Conservation (phyloP, 2,888 invertebrate species). For the Encarsia formosa region DNA sequence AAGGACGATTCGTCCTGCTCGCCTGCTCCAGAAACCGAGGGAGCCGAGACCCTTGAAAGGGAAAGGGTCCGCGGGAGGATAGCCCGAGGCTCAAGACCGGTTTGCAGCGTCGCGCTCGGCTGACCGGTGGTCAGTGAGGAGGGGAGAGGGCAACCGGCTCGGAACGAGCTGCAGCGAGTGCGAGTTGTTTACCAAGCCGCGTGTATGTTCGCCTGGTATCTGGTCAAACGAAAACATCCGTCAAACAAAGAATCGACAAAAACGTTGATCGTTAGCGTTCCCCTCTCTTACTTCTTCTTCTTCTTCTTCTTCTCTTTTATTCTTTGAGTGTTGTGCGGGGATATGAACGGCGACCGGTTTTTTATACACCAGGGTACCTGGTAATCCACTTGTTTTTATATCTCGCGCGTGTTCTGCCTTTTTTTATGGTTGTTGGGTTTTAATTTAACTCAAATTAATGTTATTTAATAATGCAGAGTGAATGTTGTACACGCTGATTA, state of each 20-base stretch:
- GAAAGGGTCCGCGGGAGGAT: constrained; percentile 26
- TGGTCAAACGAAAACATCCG: constrained; percentile 44
- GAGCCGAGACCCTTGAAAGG: constrained; percentile 39
- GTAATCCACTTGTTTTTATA: too few species aligned
- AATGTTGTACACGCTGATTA: too few species aligned
- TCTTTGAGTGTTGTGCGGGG: too few species aligned
- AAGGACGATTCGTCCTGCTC: constrained; percentile 29
- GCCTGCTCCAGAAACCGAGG: constrained; percentile 42
- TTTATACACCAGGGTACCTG: too few species aligned
- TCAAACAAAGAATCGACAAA: constrained; percentile 34
- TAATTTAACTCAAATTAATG: too few species aligned
- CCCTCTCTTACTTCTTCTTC: too few species aligned
- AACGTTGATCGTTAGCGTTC: constrained; percentile 22
- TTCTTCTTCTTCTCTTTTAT: too few species aligned
- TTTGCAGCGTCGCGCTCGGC: neutral
- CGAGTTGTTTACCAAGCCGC: neutral
- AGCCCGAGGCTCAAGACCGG: neutral
- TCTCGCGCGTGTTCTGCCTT: too few species aligned
- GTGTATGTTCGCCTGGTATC: constrained; percentile 38
- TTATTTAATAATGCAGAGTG: too few species aligned
- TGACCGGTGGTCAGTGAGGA: constrained; percentile 13
- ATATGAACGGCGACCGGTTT: too few species aligned
- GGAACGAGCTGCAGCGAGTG: neutral
- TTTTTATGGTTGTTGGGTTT: too few species aligned
- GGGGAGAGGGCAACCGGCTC: neutral